Evolutionary conservation across 2,888 invertebrate genomes (phyloP), one percentile per base, ranked within the genome.

Genomic region (Xanthostigma xanthostigma): DNA sequence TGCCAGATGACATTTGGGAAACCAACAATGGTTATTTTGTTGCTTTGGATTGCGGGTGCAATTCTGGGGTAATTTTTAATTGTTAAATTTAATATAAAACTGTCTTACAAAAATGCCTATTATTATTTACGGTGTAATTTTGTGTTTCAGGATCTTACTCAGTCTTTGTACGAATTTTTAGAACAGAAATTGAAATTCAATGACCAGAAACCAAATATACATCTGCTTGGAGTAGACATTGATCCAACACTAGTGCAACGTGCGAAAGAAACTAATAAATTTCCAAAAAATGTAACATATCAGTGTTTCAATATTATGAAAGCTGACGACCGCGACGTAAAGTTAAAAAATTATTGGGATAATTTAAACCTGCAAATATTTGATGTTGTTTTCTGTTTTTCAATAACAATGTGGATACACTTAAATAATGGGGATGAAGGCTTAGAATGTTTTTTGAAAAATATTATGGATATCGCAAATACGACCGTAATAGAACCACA

Each of bases 391-490:
- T 86, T 85, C 63, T 84, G 85, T 61, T 88, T 90, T 62, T 89
- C 90, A 9, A 76, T 88, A 35, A 85, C 88, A 13, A 88, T 91
- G 88, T 91, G 91, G 91, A 85, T 91, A 59, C 91, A 91, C 66
- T 63, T 91, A 27, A 90, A 91, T 64, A 72, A 83, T 65, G 85
- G 88, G 8, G 91, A 91, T 68, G 64, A 67, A 6, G 87, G 86
- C 0, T 64, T 91, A 37, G 58, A 69, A 48, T 56, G 64, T 4
- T 86, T 88, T 63, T 65, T 91, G 2, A 60, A 65, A 14, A 73
- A 71, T 45, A 62, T 83, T 8, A 74, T 76, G 50, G 55, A 60
- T 8, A 59, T 72, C 27, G 67, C 79, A 6, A 68, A 72, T 40
- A 67, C 77, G 46, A 64, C 89, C 9, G 70, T 89, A 14, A 70